phyloP scores from a whole-genome alignment of 2,888 invertebrate species.

The Anorthoa munda region DNA sequence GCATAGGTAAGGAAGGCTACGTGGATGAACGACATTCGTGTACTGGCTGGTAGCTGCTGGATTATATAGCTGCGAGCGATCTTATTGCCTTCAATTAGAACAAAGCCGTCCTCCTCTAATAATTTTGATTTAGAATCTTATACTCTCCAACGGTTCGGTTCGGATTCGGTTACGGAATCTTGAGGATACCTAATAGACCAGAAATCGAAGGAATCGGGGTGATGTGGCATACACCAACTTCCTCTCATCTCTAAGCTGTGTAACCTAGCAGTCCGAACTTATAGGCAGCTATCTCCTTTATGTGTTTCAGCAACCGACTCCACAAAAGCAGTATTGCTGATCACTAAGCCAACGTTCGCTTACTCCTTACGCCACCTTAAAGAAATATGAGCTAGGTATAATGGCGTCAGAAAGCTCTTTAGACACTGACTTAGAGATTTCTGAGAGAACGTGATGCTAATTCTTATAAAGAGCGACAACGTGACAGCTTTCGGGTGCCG shows the following conservation, averaged over 20 bases:
- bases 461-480: constrained; percentile 54
- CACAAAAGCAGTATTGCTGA: background rate
- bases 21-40: background rate
- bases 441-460: constrained; percentile 71
- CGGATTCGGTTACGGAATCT: too few species aligned
- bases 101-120: background rate
- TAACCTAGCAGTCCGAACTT: too few species aligned
- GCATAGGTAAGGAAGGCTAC: background rate
- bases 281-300: too few species aligned
- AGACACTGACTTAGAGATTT: constrained; percentile 74
- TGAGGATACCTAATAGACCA: too few species aligned
- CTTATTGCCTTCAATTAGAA: background rate
- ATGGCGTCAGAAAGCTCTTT: constrained; percentile 74
- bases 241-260: too few species aligned
- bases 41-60: background rate
- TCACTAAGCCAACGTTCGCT: background rate
- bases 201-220: too few species aligned
- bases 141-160: too few species aligned
- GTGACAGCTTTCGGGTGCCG: constrained; percentile 16
- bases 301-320: background rate
- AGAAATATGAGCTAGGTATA: constrained; percentile 73
- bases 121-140: too few species aligned
- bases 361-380: constrained; percentile 48
- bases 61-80: background rate
- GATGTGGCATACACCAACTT: too few species aligned